These are phyloP conservation scores for Craseonycteris thonglongyai DNA, from an alignment of 2,113 vertebrate species.

Conservation along the genomic window DNA sequence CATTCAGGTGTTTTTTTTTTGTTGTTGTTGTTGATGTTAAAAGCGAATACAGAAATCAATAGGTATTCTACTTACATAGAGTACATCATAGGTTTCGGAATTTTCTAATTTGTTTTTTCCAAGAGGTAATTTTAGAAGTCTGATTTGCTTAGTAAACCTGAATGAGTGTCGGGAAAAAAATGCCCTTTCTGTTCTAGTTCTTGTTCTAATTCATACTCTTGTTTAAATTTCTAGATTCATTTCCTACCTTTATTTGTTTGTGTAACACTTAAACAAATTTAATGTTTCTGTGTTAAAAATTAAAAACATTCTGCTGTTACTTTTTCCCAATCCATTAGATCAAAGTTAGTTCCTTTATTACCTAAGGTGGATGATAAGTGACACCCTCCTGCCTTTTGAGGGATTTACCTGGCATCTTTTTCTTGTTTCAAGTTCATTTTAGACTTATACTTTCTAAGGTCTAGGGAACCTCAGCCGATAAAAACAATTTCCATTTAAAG, in stretches of 20 bases:
- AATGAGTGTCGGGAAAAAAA: background rate
- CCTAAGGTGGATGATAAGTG: constrained; percentile 5
- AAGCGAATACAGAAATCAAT: constrained; percentile 7
- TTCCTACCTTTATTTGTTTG: constrained; percentile 64
- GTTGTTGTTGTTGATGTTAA: background rate
- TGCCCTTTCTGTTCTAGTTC: constrained; percentile 3
- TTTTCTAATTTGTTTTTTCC: constrained; percentile 44
- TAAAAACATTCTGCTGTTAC: constrained; percentile 33
- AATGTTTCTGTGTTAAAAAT: background rate
- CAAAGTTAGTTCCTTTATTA: constrained; percentile 20
- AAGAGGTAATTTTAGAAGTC: background rate
- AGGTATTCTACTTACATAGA: background rate
- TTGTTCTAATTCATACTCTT: constrained; percentile 40
- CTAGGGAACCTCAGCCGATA: background rate
- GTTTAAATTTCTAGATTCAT: constrained; percentile 41
- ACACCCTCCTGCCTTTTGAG: constrained; percentile 8
- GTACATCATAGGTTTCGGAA: background rate
- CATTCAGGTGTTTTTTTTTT: background rate
- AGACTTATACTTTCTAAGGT: background rate
- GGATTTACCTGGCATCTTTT: constrained; percentile 28
- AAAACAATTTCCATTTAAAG: background rate
- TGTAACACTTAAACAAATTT: constrained; percentile 42
- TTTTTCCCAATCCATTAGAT: constrained; percentile 36
- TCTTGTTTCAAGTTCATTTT: constrained; percentile 18
- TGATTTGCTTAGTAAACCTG: constrained; percentile 53